phyloP scores from a whole-genome alignment of 2,888 invertebrate species.

The Nymphalis polychloros region DNA sequence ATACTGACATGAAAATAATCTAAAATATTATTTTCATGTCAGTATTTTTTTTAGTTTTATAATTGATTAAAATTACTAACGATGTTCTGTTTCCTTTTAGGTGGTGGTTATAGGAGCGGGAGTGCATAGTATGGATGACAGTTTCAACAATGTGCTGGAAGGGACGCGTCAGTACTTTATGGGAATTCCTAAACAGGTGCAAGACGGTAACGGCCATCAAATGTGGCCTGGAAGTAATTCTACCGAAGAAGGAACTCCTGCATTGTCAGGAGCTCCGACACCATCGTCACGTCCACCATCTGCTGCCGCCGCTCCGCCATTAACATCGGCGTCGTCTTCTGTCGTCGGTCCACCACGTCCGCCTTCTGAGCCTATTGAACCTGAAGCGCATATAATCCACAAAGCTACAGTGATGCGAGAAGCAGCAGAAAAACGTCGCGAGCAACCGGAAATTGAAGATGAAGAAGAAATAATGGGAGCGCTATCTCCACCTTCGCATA shows the following conservation, averaged over 20 bases:
- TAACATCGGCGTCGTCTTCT: conserved; percentile 56
- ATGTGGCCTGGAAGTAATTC: conserved; percentile 64
- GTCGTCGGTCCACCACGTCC: conserved; percentile 73
- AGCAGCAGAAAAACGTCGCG: conserved; percentile 74
- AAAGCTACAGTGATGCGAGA: conserved; percentile 80
- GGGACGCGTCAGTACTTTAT: conserved; percentile 92
- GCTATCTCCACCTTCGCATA: conserved; percentile 76
- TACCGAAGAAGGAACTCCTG: conserved; percentile 68
- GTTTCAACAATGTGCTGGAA: conserved; percentile 90
- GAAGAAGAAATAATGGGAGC: conserved; percentile 67
- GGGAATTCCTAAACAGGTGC: conserved; percentile 85
- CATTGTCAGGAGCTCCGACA: conserved; percentile 71
- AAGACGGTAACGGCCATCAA: conserved; percentile 64
- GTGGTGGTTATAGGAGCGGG: conserved; percentile 54
- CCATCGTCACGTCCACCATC: conserved; percentile 77
- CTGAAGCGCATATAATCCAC: conserved; percentile 79
- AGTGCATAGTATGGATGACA: conserved; percentile 86
- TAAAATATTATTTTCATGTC: no score
- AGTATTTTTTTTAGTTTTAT: background rate
- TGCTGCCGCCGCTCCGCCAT: conserved; percentile 71
- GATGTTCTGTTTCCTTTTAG: conserved; percentile 47
- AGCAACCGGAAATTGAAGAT: conserved; percentile 71
- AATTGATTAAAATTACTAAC: conserved; percentile 3
- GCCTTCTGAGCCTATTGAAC: conserved; percentile 75
- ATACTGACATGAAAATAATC: no score